These are phyloP conservation scores for Slavum lentiscoides DNA, from an alignment of 2,888 invertebrate species.

Conservation along the genomic window DNA sequence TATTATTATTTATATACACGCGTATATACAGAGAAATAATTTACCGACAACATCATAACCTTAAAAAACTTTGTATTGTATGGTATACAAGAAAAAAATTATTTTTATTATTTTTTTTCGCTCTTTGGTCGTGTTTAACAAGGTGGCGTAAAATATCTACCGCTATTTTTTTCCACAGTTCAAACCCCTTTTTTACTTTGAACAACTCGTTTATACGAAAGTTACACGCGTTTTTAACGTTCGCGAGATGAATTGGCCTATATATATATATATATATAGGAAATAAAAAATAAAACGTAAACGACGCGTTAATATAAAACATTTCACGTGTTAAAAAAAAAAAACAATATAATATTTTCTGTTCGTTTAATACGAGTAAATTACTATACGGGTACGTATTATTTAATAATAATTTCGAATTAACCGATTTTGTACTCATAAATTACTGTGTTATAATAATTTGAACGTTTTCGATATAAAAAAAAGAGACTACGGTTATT, in stretches of 20 bases:
- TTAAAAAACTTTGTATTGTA: slow-evolving; percentile 45
- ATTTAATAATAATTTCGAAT: too few relatives aligned
- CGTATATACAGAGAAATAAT: slow-evolving; percentile 47
- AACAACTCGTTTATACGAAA: slow-evolving; percentile 43
- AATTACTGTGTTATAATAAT: too few relatives aligned
- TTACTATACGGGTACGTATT: too few relatives aligned
- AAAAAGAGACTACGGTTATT: too few relatives aligned
- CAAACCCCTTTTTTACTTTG: slow-evolving; percentile 29
- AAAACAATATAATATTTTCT: too few relatives aligned
- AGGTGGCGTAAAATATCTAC: slow-evolving; percentile 45
- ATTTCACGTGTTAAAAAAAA: not conserved
- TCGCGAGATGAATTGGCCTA: slow-evolving; percentile 13
- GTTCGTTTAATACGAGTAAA: too few relatives aligned
- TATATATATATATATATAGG: not conserved
- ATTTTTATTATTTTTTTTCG: not conserved
- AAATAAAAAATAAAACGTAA: slow-evolving; percentile 5
- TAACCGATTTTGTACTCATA: too few relatives aligned
- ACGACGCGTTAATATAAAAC: not conserved
- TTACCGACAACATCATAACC: slow-evolving; percentile 50
- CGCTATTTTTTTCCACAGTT: slow-evolving; percentile 10
- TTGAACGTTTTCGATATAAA: too few relatives aligned
- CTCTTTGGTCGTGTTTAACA: slow-evolving; percentile 51
- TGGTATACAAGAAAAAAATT: slow-evolving; percentile 35
- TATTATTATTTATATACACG: slow-evolving; percentile 21
- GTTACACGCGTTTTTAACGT: slow-evolving; percentile 16